Evolutionary conservation across 1,140 invertebrate species (phyloP).

Genomic region (Vanessa atalanta): DNA sequence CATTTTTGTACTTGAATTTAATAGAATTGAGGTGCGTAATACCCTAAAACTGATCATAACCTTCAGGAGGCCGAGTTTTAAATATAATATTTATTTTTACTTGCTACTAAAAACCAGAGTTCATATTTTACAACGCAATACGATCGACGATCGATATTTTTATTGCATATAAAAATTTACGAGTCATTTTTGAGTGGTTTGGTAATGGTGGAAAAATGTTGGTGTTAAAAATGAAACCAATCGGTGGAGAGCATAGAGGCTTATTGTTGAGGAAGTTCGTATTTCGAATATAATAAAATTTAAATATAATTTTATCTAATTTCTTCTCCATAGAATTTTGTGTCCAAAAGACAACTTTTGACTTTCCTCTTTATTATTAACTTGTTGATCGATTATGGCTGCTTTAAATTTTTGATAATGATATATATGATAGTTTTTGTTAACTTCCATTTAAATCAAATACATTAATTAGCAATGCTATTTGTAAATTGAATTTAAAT

Average conservation of each 20-base stretch:
- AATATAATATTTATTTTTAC: conserved; percentile 43
- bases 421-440: too few species aligned
- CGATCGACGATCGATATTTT: conserved; percentile 38
- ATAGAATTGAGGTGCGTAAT: not conserved
- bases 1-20: not conserved
- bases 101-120: conserved; percentile 31
- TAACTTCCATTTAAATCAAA: too few species aligned
- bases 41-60: not conserved
- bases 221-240: conserved; percentile 9
- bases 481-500: too few species aligned
- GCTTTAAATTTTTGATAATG: too few species aligned
- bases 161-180: conserved; percentile 35
- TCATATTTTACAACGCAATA: conserved; percentile 33
- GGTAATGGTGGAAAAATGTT: conserved; percentile 22
- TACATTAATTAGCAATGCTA: too few species aligned
- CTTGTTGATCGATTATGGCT: too few species aligned
- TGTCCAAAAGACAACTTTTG: too few species aligned
- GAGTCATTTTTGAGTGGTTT: conserved; percentile 34
- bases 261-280: too few species aligned
- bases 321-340: too few species aligned
- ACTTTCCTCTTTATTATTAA: too few species aligned
- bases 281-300: too few species aligned
- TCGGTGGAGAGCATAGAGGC: not conserved
- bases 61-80: conserved; percentile 21
- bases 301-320: too few species aligned